These are phyloP conservation scores for Lota lota DNA, from an alignment of 2,113 vertebrate genomes.

Conservation along the genomic window DNA sequence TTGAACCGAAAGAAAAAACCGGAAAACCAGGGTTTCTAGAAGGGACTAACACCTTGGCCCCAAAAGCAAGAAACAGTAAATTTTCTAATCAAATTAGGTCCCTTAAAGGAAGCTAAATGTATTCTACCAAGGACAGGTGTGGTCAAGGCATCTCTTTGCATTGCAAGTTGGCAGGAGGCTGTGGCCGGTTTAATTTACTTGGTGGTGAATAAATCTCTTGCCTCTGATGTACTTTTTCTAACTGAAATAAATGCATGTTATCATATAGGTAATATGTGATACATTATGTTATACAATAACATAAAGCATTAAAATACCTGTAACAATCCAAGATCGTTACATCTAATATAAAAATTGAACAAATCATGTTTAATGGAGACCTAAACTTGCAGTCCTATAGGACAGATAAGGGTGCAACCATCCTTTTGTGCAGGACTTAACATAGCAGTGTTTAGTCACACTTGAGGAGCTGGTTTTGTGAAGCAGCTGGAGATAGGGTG, in stretches of 20 bases:
- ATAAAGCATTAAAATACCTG: no score
- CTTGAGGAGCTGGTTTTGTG: constrained; percentile 2
- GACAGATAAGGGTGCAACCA: no score
- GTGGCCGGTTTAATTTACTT: neutral
- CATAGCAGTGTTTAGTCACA: neutral
- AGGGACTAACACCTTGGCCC: constrained; percentile 73
- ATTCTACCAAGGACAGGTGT: constrained; percentile 71
- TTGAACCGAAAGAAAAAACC: constrained; percentile 77
- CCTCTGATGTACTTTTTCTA: constrained; percentile 18
- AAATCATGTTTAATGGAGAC: no score
- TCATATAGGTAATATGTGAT: neutral
- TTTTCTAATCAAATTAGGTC: constrained; percentile 80
- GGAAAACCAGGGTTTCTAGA: constrained; percentile 79
- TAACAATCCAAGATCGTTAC: no score
- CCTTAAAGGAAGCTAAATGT: constrained; percentile 78
- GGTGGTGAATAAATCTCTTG: no score
- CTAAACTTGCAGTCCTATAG: no score
- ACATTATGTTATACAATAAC: neutral
- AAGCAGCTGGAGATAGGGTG: neutral
- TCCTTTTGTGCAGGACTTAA: no score
- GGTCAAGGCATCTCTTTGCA: constrained; percentile 56
- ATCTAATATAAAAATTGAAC: no score
- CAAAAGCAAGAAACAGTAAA: constrained; percentile 76
- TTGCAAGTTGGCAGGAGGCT: constrained; percentile 46
- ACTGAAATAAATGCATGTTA: neutral